Evolutionary conservation across 2,888 invertebrate species (phyloP).

Genomic region (Vesta saturnalis): DNA sequence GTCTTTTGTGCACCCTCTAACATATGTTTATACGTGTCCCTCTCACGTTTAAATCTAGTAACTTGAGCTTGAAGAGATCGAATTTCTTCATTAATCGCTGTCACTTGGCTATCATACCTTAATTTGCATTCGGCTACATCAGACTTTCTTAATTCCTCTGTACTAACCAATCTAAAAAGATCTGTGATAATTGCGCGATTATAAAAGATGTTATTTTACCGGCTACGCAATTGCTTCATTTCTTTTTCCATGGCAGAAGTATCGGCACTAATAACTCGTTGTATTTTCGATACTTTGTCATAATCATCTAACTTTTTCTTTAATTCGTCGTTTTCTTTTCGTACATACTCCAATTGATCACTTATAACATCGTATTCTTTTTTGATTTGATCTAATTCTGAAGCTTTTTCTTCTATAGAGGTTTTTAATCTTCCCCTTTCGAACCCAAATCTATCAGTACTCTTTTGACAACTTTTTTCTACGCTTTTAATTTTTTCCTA

Average conservation of each 20-base stretch:
- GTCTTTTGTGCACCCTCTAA: slow-evolving; percentile 87
- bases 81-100: slow-evolving; percentile 82
- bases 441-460: slow-evolving; percentile 56
- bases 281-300: slow-evolving; percentile 84
- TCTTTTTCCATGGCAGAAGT: slow-evolving; percentile 80
- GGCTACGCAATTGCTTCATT: slow-evolving; percentile 73
- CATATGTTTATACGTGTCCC: slow-evolving; percentile 91
- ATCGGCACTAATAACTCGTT: slow-evolving; percentile 80
- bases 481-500: slow-evolving; percentile 64
- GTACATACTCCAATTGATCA: slow-evolving; percentile 78
- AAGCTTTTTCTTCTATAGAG: slow-evolving; percentile 77
- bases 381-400: slow-evolving; percentile 75
- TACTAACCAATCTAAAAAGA: slow-evolving; percentile 62
- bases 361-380: slow-evolving; percentile 74
- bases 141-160: slow-evolving; percentile 78
- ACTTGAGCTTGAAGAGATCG: slow-evolving; percentile 84
- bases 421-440: slow-evolving; percentile 77
- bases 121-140: slow-evolving; percentile 84
- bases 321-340: slow-evolving; percentile 82
- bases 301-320: slow-evolving; percentile 85
- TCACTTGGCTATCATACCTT: slow-evolving; percentile 86
- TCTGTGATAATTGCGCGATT: not conserved
- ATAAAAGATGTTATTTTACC: slow-evolving; percentile 56
- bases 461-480: slow-evolving; percentile 55
- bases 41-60: slow-evolving; percentile 84